Conservation (phyloP, 2,797 vertebrate genomes). For the Danio choprae region DNA sequence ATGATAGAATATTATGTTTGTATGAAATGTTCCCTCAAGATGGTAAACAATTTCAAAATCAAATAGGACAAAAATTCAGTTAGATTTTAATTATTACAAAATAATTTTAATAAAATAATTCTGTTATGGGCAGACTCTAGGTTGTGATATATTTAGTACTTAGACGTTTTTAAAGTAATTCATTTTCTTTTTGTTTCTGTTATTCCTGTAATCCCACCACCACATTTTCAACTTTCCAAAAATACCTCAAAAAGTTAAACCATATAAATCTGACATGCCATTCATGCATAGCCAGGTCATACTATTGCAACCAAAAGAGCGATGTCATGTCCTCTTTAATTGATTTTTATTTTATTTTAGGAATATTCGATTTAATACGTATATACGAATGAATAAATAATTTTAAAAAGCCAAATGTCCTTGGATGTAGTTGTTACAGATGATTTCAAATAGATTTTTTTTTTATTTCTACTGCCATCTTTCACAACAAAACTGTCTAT, state of each 20-base stretch:
- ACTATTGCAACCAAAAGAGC: constrained; percentile 42
- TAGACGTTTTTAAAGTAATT: too few species aligned
- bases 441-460: constrained; percentile 64
- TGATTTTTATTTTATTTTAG: constrained; percentile 62
- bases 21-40: too few species aligned
- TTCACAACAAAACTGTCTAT: constrained; percentile 71
- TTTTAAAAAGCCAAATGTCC: constrained; percentile 81
- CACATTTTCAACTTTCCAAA: not conserved
- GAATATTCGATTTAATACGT: constrained; percentile 78
- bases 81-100: too few species aligned
- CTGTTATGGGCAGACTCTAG: too few species aligned
- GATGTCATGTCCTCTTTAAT: constrained; percentile 66
- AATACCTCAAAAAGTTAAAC: constrained; percentile 26
- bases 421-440: constrained; percentile 72
- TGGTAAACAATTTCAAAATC: too few species aligned
- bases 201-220: not conserved
- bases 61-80: too few species aligned
- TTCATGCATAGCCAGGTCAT: constrained; percentile 24
- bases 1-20: too few species aligned
- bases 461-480: constrained; percentile 80
- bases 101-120: too few species aligned
- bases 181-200: not conserved
- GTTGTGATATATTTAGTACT: too few species aligned
- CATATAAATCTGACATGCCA: constrained; percentile 23
- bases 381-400: constrained; percentile 80